phyloP scores from a whole-genome alignment of 2,888 invertebrate species.

The Philereme vetulata region DNA sequence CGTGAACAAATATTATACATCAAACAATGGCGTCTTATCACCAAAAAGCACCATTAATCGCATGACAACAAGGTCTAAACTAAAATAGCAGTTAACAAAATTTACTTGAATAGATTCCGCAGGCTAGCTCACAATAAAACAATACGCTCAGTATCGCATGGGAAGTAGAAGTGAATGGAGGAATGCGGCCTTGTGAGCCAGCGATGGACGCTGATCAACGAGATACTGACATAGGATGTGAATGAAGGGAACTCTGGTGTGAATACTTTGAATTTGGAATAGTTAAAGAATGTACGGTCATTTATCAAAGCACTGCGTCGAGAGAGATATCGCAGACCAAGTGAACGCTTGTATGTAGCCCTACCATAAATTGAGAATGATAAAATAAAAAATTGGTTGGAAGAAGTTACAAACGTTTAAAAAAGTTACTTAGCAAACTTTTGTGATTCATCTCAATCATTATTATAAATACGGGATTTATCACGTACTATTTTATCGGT shows the following conservation, averaged over 20 bases:
- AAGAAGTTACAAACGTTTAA: too few relatives aligned
- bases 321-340: too few relatives aligned
- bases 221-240: constrained; percentile 32
- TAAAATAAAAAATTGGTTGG: too few relatives aligned
- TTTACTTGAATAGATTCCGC: constrained; percentile 18
- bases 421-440: too few relatives aligned
- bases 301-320: too few relatives aligned
- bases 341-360: too few relatives aligned
- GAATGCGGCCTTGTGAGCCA: constrained; percentile 43
- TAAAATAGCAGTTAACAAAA: constrained; percentile 19
- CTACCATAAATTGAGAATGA: too few relatives aligned
- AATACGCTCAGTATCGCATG: constrained; percentile 42
- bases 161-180: constrained; percentile 42
- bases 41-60: constrained; percentile 4
- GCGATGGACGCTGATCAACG: constrained; percentile 36
- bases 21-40: constrained; percentile 10
- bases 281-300: not conserved
- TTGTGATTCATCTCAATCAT: too few relatives aligned
- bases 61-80: constrained; percentile 20
- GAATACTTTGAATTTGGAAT: not conserved
- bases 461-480: too few relatives aligned
- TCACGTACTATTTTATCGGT: too few relatives aligned
- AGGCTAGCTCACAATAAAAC: constrained; percentile 28
- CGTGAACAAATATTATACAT: constrained; percentile 25
- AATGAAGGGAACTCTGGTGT: constrained; percentile 8